phyloP scores from a whole-genome alignment of 1,140 invertebrate genomes.

The Bathynomus jamesi region DNA sequence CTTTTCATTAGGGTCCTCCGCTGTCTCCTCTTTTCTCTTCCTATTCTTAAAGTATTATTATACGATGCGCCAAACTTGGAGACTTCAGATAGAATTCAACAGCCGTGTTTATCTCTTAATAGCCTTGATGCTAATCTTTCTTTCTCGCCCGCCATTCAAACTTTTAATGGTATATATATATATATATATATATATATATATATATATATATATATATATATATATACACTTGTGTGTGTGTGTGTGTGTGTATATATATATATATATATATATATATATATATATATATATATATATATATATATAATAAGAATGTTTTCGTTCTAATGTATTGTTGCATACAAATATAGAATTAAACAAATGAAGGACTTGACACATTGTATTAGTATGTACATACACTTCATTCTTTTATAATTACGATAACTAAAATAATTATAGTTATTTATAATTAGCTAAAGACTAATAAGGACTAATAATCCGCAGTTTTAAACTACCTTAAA shows the following conservation, averaged over 20 bases:
- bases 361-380: no score
- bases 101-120: background rate
- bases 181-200: constrained; percentile 3
- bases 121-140: background rate
- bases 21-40: background rate
- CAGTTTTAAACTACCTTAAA: no score
- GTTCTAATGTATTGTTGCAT: no score
- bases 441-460: no score
- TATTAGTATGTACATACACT: no score
- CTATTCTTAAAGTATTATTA: background rate
- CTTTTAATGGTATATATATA: background rate
- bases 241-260: background rate
- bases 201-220: constrained; percentile 3
- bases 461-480: no score
- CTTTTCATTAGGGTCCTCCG: background rate
- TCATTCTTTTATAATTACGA: no score
- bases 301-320: no score
- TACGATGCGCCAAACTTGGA: no score
- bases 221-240: background rate
- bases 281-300: no score
- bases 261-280: background rate
- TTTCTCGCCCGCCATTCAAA: background rate
- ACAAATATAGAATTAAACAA: no score
- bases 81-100: background rate
- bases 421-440: no score